Evolutionary conservation across 2,113 vertebrate genomes (phyloP).

Genomic region (Onychostoma macrolepis): DNA sequence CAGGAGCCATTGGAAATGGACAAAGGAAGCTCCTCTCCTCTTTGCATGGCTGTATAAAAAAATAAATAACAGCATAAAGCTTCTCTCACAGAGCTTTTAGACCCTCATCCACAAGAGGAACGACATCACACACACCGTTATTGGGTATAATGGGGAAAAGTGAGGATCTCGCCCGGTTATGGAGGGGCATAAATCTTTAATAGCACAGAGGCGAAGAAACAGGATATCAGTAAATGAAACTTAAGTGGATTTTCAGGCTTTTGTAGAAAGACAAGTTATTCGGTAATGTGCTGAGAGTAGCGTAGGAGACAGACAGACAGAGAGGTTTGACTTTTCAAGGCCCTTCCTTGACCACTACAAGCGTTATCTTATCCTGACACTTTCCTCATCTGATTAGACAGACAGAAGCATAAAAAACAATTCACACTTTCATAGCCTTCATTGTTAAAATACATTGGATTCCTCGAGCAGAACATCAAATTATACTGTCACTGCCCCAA

Average conservation of each 20-base stretch:
- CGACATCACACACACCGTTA: constrained; percentile 6
- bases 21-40: neutral
- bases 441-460: neutral
- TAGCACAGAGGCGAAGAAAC: constrained; percentile 54
- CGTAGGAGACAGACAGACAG: constrained; percentile 27
- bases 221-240: constrained; percentile 68
- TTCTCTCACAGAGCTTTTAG: constrained; percentile 22
- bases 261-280: constrained; percentile 66
- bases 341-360: neutral
- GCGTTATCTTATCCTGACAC: neutral
- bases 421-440: neutral
- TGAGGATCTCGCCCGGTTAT: constrained; percentile 23
- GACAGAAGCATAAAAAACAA: neutral
- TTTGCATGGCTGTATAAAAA: constrained; percentile 9
- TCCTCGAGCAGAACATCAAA: neutral
- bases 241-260: constrained; percentile 72
- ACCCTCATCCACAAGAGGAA: constrained; percentile 19
- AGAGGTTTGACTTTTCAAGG: constrained; percentile 9
- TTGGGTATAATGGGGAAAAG: constrained; percentile 29
- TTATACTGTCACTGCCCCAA: neutral
- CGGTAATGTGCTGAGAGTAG: constrained; percentile 49
- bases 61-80: constrained; percentile 37
- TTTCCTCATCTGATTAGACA: neutral
- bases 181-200: constrained; percentile 69
- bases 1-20: constrained; percentile 10